Conservation (phyloP, 1,140 invertebrate genomes). For the Drosophila tani region DNA sequence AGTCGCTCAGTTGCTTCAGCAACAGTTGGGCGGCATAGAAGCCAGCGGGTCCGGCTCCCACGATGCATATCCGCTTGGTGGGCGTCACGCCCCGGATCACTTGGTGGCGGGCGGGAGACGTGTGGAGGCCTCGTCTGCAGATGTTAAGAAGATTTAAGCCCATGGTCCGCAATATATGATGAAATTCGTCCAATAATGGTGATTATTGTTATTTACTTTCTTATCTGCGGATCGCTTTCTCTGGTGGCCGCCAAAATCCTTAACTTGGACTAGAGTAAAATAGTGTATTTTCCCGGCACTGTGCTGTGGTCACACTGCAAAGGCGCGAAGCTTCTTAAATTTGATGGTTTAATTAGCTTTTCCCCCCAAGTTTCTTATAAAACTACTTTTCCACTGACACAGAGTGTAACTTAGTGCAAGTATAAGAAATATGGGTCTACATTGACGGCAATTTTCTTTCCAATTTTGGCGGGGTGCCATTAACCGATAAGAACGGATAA, state of each 20-base stretch:
- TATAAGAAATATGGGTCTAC: neutral
- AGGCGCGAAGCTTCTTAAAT: neutral
- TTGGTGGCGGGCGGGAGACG: conserved; percentile 52
- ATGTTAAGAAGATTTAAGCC: conserved; percentile 41
- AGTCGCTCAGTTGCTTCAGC: conserved; percentile 89
- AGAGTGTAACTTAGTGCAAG: no score
- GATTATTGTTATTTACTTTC: conserved; percentile 27
- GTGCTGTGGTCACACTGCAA: conserved; percentile 2
- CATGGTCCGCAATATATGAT: conserved; percentile 28
- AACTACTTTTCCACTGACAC: no score
- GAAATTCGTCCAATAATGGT: conserved; percentile 16
- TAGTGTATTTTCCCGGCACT: neutral
- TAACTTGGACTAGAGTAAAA: neutral
- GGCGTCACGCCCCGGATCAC: conserved; percentile 43
- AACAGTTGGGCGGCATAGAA: conserved; percentile 98
- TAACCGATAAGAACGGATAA: neutral
- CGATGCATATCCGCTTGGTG: conserved; percentile 90
- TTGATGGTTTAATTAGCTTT: neutral
- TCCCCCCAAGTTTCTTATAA: neutral
- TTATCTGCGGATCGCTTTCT: conserved; percentile 15
- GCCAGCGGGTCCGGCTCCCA: conserved; percentile 98
- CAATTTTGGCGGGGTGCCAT: neutral
- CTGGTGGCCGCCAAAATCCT: conserved; percentile 4
- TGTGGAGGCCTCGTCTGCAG: conserved; percentile 39
- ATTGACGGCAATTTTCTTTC: neutral